Percentiles rank a stretch among this genome's conserved stretches.
Evolutionary conservation across 2,797 vertebrate genomes (phyloP).

Genomic region (Rhinichthys osculus): DNA sequence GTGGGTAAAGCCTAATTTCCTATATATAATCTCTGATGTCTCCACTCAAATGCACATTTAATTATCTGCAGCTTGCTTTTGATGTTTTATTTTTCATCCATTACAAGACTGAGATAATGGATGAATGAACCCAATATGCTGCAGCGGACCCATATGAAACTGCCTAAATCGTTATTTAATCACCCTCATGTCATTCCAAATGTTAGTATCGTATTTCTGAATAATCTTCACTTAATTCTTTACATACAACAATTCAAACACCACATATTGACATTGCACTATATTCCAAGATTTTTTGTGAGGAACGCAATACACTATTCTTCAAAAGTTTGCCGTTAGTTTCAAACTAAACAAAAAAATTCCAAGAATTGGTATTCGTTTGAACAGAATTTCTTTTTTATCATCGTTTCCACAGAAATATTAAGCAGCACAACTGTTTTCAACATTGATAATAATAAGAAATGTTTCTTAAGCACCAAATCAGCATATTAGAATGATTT

Average conservation of each 20-base stretch:
- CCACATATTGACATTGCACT: neutral
- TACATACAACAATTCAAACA: neutral
- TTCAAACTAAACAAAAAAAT: too few species aligned
- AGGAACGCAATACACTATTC: neutral
- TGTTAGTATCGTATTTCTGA: neutral
- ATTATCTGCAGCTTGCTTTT: slow-evolving; percentile 9
- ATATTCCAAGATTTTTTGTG: neutral
- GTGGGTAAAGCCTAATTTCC: neutral
- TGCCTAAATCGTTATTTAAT: neutral
- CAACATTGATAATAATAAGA: neutral
- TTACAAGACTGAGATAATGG: neutral
- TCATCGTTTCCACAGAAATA: neutral
- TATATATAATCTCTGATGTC: slow-evolving; percentile 2
- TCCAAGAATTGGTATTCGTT: neutral
- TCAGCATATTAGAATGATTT: neutral
- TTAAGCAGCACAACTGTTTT: neutral
- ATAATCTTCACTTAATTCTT: neutral
- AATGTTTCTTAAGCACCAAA: neutral
- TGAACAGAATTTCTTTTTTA: neutral
- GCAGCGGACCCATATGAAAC: neutral
- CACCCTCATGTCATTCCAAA: neutral
- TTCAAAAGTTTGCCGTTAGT: neutral
- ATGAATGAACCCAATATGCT: neutral
- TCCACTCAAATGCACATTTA: neutral
- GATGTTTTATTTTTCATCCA: slow-evolving; percentile 3